Percentiles rank a stretch among this genome's conserved stretches.
Conservation (phyloP, 53 echinoderm and acorn worm genomes). For the Glandiceps talaboti region DNA sequence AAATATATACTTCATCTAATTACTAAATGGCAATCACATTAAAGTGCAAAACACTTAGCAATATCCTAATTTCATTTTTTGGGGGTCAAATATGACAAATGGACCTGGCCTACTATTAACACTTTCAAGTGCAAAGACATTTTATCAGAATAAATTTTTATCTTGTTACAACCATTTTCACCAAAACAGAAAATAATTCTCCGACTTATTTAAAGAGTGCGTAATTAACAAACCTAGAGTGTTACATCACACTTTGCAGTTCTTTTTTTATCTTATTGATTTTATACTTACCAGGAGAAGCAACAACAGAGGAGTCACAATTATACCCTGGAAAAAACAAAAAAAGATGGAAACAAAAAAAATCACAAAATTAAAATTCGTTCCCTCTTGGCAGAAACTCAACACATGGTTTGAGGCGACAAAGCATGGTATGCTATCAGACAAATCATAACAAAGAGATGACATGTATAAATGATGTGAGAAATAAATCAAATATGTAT, state of each 20-base stretch:
- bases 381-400: background rate
- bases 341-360: background rate
- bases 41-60: too few relatives aligned
- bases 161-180: too few relatives aligned
- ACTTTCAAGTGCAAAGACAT: too few relatives aligned
- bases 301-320: constrained; percentile 74
- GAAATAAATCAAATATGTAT: background rate
- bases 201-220: background rate
- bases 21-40: too few relatives aligned
- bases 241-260: background rate
- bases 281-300: constrained; percentile 91
- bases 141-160: too few relatives aligned
- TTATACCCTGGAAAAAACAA: constrained; percentile 48
- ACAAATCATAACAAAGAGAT: background rate
- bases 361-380: background rate
- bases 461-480: background rate
- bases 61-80: too few relatives aligned
- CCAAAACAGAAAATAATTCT: too few relatives aligned
- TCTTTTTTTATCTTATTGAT: too few relatives aligned
- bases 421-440: background rate
- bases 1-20: too few relatives aligned
- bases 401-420: too few relatives aligned
- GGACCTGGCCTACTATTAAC: too few relatives aligned
- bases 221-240: background rate
- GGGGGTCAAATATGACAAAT: too few relatives aligned